Percentiles rank a stretch among this genome's conserved stretches.
These are phyloP conservation scores for Chlorocebus sabaeus DNA, from an alignment of 2,113 vertebrate genomes.

Conservation along the genomic window DNA sequence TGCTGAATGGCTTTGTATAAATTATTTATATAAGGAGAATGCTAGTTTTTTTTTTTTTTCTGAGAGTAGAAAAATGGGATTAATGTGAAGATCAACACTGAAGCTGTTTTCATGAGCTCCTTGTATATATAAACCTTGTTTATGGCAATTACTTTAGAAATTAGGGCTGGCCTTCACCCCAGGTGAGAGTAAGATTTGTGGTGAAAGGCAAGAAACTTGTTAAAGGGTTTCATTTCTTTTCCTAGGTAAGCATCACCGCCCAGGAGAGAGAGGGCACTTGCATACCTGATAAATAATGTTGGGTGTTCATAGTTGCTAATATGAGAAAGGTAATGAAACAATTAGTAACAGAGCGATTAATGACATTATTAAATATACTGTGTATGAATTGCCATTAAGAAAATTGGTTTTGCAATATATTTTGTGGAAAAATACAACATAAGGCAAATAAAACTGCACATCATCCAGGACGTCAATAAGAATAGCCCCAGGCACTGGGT, in stretches of 20 bases:
- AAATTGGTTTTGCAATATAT: conserved; percentile 42
- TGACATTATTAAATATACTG: background rate
- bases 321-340: conserved; percentile 1
- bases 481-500: background rate
- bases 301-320: background rate
- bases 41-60: conserved; percentile 23
- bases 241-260: background rate
- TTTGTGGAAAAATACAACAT: background rate
- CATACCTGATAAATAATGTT: conserved; percentile 33
- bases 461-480: background rate
- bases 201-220: background rate
- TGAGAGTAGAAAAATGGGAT: conserved; percentile 52
- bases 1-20: conserved; percentile 55
- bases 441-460: background rate
- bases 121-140: background rate
- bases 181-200: background rate
- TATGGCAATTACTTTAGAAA: conserved; percentile 31
- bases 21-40: conserved; percentile 73
- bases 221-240: background rate
- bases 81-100: conserved; percentile 60
- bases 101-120: background rate
- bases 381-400: background rate
- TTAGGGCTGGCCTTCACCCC: background rate
- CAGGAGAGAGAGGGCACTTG: conserved; percentile 10
- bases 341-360: background rate